Evolutionary conservation across 2,797 vertebrate species (phyloP).

Genomic region (Clamator glandarius): DNA sequence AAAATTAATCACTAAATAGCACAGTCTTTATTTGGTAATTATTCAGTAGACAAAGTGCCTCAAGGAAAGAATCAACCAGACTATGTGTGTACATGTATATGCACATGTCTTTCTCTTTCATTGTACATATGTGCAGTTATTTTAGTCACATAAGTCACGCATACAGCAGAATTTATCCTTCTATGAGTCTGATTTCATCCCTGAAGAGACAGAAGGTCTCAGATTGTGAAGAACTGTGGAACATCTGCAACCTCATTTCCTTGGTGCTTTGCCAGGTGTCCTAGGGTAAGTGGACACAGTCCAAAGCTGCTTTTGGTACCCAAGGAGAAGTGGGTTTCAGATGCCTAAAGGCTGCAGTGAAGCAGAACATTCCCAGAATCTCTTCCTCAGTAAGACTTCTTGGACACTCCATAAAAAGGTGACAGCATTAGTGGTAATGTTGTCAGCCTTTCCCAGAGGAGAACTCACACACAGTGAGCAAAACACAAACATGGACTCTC

Average conservation of each 20-base stretch:
- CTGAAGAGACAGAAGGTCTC: slow-evolving; percentile 2
- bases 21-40: not conserved
- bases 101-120: not conserved
- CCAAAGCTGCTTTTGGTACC: not conserved
- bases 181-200: not conserved
- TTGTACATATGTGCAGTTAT: not conserved
- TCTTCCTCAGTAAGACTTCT: not conserved
- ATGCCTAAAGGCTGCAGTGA: not conserved
- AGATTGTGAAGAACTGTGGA: not conserved
- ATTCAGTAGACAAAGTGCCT: not conserved
- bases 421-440: not conserved
- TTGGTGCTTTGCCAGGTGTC: not conserved
- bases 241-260: not conserved
- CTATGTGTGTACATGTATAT: not conserved
- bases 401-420: fast-evolving
- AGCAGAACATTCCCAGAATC: not conserved
- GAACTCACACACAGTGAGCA: not conserved
- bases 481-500: not conserved
- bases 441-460: not conserved
- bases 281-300: not conserved
- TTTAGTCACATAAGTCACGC: not conserved
- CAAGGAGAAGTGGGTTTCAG: not conserved
- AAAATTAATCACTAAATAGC: not conserved
- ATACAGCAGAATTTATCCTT: not conserved
- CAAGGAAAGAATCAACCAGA: not conserved